Evolutionary conservation across 2,888 invertebrate species (phyloP).

Genomic region (Drosophila suboccidentalis): DNA sequence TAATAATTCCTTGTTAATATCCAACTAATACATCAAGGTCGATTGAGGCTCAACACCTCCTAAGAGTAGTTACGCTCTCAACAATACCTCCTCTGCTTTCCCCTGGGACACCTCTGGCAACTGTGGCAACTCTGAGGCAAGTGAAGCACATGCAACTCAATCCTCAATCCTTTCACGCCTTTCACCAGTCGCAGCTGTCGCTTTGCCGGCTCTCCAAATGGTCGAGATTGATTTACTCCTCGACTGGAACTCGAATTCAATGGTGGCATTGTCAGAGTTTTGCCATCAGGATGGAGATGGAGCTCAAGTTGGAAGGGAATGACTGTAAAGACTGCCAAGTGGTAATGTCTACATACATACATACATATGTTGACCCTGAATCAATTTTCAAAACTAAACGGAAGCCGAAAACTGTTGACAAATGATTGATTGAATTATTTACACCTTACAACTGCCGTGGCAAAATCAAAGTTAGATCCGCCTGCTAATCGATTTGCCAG

Average conservation of each 20-base stretch:
- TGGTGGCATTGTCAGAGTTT: constrained; percentile 46
- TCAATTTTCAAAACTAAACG: constrained; percentile 55
- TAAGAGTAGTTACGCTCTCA: not conserved
- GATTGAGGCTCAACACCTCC: not conserved
- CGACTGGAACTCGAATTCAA: constrained; percentile 50
- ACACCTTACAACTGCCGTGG: constrained; percentile 75
- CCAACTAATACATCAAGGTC: not conserved
- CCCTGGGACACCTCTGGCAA: not conserved
- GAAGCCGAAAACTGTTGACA: constrained; percentile 79
- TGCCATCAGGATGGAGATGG: constrained; percentile 52
- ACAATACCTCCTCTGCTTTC: constrained; percentile 37
- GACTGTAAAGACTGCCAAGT: constrained; percentile 1
- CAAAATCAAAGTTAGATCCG: constrained; percentile 78
- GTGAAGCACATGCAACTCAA: constrained; percentile 38
- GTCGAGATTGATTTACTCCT: constrained; percentile 57
- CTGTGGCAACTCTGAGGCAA: constrained; percentile 1
- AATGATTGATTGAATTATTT: constrained; percentile 81
- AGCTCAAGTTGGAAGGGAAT: constrained; percentile 3
- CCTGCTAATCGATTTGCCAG: constrained; percentile 80
- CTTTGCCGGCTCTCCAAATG: constrained; percentile 32
- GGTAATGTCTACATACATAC: constrained; percentile 3
- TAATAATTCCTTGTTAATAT: not conserved
- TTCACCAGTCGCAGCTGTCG: constrained; percentile 67
- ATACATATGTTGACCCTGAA: constrained; percentile 65
- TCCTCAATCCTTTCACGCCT: constrained; percentile 79